Conservation (phyloP, 2,797 vertebrate genomes). For the Scarus forsteni region DNA sequence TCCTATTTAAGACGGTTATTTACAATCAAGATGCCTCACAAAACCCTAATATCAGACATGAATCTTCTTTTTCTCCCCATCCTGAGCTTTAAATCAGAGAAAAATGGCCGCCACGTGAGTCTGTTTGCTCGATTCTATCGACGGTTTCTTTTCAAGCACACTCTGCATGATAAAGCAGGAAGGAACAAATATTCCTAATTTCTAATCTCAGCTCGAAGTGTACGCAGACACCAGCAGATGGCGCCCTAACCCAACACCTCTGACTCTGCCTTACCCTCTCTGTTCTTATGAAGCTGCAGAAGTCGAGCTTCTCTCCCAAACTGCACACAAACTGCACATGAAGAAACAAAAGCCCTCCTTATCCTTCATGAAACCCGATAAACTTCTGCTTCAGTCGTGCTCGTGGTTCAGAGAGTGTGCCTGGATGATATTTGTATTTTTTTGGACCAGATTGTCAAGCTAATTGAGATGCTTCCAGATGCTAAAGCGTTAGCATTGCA, state of each 20-base stretch:
- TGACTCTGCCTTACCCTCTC: slow-evolving; percentile 69
- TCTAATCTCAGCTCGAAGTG: slow-evolving; percentile 14
- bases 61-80: background rate
- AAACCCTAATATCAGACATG: no score
- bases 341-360: background rate
- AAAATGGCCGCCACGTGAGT: background rate
- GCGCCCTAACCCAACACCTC: slow-evolving; percentile 53
- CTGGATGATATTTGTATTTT: slow-evolving; percentile 27
- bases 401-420: slow-evolving; percentile 8
- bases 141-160: slow-evolving; percentile 22
- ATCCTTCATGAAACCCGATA: background rate
- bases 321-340: background rate
- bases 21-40: no score
- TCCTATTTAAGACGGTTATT: no score
- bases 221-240: slow-evolving; percentile 70
- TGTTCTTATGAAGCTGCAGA: slow-evolving; percentile 65
- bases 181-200: background rate
- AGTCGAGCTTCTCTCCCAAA: background rate
- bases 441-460: slow-evolving; percentile 40
- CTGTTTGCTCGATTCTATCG: slow-evolving; percentile 36
- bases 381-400: slow-evolving; percentile 9
- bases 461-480: slow-evolving; percentile 39
- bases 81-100: background rate
- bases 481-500: slow-evolving; percentile 33
- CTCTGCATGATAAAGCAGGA: slow-evolving; percentile 43